Evolutionary conservation across 2,113 vertebrate species (phyloP), one percentile per base, ranked within the genome.

Genomic region (Lontra canadensis): DNA sequence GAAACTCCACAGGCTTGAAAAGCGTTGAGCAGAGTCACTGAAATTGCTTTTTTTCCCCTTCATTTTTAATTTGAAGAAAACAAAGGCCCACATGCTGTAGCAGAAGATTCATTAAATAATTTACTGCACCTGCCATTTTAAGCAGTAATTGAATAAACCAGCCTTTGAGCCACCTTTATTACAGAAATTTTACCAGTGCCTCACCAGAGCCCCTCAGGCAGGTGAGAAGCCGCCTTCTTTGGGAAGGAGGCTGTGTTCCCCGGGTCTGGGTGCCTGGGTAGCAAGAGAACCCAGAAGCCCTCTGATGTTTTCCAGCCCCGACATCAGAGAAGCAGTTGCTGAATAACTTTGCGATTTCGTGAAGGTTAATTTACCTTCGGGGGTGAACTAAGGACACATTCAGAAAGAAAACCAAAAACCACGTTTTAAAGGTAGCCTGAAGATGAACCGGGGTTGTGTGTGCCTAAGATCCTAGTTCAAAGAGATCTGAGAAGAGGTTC

Each of bases 281-380:
- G 20, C 31, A 74, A 0, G 11, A 97, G 98, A 92, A 96, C 26
- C 89, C 90, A 82, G 96, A 90, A 83, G 21, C 90, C 25, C 17
- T 0, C 0, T 36, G 96, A 84, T 92, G 95, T 96, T 97, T 96
- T 97, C 94, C 85, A 91, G 86, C 96, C 97, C 90, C 81, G 36
- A 81, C 82, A 97, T 96, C 93, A 94, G 95, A 98, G 90, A 96
- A 39, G 88, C 39, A 6, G 74, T 97, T 97, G 95, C 92, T 92
- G 98, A 98, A 97, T 98, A 97, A 97, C 94, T 97, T 94, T 90
- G 97, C 90, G 92, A 96, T 98, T 97, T 98, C 82, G 65, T 44
- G 86, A 97, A 98, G 97, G 96, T 92, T 96, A 61, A 97, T 97
- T 98, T 98, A 95, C 95, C 93, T 98, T 82, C 18, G 12, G 85